These are phyloP conservation scores for Manis crassicaudata DNA, from an alignment of 2,797 vertebrate species.

Conservation along the genomic window DNA sequence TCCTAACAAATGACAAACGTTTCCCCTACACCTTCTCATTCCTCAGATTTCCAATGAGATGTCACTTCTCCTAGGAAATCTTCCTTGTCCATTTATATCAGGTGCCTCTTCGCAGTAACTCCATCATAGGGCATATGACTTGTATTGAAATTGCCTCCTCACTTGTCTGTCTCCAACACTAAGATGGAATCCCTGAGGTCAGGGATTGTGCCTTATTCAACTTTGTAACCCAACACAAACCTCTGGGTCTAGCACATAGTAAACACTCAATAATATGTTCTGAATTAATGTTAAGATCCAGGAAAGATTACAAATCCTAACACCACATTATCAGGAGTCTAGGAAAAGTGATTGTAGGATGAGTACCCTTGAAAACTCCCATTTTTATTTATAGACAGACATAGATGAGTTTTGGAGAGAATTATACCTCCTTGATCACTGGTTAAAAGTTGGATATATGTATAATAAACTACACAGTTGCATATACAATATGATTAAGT, in stretches of 20 bases:
- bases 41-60: background rate
- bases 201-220: background rate
- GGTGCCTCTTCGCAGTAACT: background rate
- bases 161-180: background rate
- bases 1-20: background rate
- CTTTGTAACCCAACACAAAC: background rate
- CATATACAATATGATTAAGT: background rate
- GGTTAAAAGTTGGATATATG: background rate
- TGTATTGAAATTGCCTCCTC: background rate
- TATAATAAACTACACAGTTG: background rate
- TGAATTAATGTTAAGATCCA: background rate
- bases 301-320: background rate
- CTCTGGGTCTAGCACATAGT: background rate
- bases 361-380: conserved; percentile 23
- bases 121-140: background rate
- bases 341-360: background rate
- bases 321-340: background rate
- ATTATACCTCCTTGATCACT: background rate
- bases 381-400: conserved; percentile 40
- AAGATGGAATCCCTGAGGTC: background rate
- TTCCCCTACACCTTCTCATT: background rate
- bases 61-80: background rate
- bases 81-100: background rate
- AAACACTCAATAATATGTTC: background rate
- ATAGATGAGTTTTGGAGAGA: background rate